Conservation (phyloP, 1,140 invertebrate species). For the Drosophila littoralis region DNA sequence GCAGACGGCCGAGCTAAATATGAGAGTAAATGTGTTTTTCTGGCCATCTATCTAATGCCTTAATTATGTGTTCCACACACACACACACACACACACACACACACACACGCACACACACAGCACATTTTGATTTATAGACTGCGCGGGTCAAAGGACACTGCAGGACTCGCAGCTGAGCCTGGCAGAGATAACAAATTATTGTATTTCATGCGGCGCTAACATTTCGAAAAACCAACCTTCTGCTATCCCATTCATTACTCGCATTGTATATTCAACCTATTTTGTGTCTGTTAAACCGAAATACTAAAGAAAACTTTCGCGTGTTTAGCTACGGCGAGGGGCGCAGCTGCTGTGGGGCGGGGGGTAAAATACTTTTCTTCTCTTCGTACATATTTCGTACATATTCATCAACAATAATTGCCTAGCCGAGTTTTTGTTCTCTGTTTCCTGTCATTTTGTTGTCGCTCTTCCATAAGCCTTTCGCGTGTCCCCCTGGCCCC, state of each 20-base stretch:
- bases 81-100: not conserved
- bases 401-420: slow-evolving; percentile 80
- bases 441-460: slow-evolving; percentile 1
- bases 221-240: slow-evolving; percentile 11
- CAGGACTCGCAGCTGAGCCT: not conserved
- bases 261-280: not conserved
- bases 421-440: slow-evolving; percentile 54
- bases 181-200: slow-evolving; percentile 72
- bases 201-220: slow-evolving; percentile 53
- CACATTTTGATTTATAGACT: slow-evolving; percentile 75
- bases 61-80: slow-evolving; percentile 61
- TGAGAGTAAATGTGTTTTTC: slow-evolving; percentile 17
- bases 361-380: slow-evolving; percentile 17
- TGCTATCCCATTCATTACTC: slow-evolving; percentile 38
- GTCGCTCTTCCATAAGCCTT: slow-evolving; percentile 34
- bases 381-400: slow-evolving; percentile 60
- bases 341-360: not conserved
- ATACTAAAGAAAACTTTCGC: slow-evolving; percentile 50
- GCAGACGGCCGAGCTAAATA: slow-evolving; percentile 34
- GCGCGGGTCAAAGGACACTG: slow-evolving; percentile 11
- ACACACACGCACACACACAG: slow-evolving; percentile 10
- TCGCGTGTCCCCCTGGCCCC: slow-evolving; percentile 33
- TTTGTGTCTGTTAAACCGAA: not conserved
- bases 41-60: slow-evolving; percentile 49
- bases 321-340: slow-evolving; percentile 19